A percentile compares a stretch with the other conserved stretches of the same genome.
phyloP scores from a whole-genome alignment of 2,113 vertebrate species.

The Periophthalmodon schlosseri region DNA sequence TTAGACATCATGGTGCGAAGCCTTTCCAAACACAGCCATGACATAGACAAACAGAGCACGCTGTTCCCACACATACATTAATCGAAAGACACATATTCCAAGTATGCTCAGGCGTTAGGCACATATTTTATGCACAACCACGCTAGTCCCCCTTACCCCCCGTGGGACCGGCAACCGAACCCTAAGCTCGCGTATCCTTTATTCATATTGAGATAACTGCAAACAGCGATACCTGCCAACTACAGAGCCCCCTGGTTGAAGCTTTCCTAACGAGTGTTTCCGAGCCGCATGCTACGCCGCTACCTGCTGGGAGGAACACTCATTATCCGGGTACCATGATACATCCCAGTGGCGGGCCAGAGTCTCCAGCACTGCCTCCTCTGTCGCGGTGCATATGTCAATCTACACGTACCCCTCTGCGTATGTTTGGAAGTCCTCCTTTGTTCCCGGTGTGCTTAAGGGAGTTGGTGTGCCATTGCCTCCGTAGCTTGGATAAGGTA shows the following conservation, averaged over 20 bases:
- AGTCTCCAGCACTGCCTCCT: conserved; percentile 34
- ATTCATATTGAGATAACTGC: conserved; percentile 57
- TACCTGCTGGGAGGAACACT: conserved; percentile 64
- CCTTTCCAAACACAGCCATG: conserved; percentile 27
- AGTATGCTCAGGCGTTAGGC: conserved; percentile 25
- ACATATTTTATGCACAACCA: conserved; percentile 49
- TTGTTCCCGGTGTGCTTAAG: conserved; percentile 28
- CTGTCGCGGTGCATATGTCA: conserved; percentile 47
- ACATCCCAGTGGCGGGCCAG: conserved; percentile 54
- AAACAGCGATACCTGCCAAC: conserved; percentile 58
- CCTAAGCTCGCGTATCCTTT: conserved; percentile 44
- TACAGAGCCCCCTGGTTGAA: conserved; percentile 19
- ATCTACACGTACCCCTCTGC: conserved; percentile 9
- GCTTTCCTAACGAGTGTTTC: conserved; percentile 57
- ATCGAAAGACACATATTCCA: conserved; percentile 27
- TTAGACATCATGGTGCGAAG: conserved; percentile 8
- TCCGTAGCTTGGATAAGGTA: conserved; percentile 21
- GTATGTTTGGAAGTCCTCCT: conserved; percentile 24
- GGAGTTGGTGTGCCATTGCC: conserved; percentile 24
- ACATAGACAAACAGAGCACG: conserved; percentile 7
- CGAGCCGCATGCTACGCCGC: conserved; percentile 50
- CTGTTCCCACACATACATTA: conserved; percentile 24
- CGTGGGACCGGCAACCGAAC: conserved; percentile 22
- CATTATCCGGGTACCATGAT: conserved; percentile 63
- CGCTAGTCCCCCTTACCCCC: conserved; percentile 13